Conservation (phyloP, 2,113 vertebrate genomes). For the Taurulus bubalis region DNA sequence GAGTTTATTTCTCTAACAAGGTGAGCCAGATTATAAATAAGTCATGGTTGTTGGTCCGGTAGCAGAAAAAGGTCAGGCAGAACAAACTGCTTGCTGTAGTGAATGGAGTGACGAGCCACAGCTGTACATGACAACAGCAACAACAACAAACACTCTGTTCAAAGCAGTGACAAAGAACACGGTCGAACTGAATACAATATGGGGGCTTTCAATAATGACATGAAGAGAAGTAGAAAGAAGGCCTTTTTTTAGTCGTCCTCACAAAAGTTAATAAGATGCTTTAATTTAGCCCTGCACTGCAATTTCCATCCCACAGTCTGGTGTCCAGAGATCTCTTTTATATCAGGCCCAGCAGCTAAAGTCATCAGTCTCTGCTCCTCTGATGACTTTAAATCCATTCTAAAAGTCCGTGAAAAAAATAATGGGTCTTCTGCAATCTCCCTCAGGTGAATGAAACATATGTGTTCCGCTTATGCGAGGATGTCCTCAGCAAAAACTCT, state of each 20-base stretch:
- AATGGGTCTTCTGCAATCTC: constrained; percentile 23
- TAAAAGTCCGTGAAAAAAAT: constrained; percentile 41
- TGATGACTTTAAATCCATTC: constrained; percentile 43
- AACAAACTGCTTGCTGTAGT: neutral
- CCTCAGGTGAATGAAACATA: neutral
- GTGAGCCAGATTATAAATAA: constrained; percentile 61
- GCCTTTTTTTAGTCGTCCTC: constrained; percentile 7
- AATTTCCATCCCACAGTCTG: constrained; percentile 47
- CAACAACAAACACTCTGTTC: constrained; percentile 40
- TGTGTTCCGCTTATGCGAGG: constrained; percentile 7
- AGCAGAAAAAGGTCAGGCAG: constrained; percentile 28
- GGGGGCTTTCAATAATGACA: constrained; percentile 28
- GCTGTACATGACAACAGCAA: constrained; percentile 12
- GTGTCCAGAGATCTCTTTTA: constrained; percentile 30
- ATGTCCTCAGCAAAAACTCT: constrained; percentile 1
- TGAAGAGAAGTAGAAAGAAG: constrained; percentile 5
- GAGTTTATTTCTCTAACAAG: constrained; percentile 44
- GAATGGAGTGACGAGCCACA: constrained; percentile 16
- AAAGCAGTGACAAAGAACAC: constrained; percentile 6
- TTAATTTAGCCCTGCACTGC: constrained; percentile 42
- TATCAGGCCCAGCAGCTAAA: constrained; percentile 43
- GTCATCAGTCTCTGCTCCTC: constrained; percentile 39
- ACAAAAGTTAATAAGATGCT: constrained; percentile 49
- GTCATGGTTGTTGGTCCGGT: constrained; percentile 28
- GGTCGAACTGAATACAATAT: constrained; percentile 5